Evolutionary conservation across 2,797 vertebrate species (phyloP).

Genomic region (Pangasius larnaudii): DNA sequence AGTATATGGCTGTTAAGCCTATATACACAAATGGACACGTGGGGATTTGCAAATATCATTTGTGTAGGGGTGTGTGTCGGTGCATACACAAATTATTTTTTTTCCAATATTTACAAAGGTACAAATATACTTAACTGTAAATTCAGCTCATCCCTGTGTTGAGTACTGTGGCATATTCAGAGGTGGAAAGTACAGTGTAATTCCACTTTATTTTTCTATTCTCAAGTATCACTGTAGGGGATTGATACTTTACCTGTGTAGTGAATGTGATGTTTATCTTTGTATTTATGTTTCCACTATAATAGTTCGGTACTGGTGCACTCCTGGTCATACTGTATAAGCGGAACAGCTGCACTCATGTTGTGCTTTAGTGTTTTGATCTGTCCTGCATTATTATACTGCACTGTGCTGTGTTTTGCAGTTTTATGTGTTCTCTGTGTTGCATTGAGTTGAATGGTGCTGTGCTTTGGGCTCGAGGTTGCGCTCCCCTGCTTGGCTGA

Average conservation of each 20-base stretch:
- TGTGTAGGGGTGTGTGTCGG: not conserved
- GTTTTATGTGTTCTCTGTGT: not conserved
- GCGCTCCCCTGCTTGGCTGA: conserved; percentile 68
- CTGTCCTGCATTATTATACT: not conserved
- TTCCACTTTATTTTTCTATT: not conserved
- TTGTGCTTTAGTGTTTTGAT: not conserved
- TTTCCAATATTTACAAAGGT: not conserved
- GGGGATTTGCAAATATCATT: not conserved
- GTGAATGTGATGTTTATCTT: not conserved
- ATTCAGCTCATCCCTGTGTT: not conserved
- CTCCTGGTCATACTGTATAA: not conserved
- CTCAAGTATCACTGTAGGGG: not conserved
- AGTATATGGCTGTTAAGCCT: not conserved
- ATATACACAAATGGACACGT: not conserved
- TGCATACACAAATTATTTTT: not conserved
- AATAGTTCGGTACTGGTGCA: not conserved
- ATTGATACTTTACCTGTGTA: not conserved
- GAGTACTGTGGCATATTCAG: not conserved
- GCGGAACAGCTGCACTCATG: not conserved
- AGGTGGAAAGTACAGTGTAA: not conserved
- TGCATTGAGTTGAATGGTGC: not conserved
- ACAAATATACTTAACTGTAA: not conserved
- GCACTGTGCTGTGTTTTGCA: not conserved
- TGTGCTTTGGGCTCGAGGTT: conserved; percentile 32
- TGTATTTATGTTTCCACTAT: not conserved